A percentile compares a stretch with the other conserved stretches of the same genome.
Evolutionary conservation across 2,888 invertebrate species (phyloP).

Genomic region (Marronus borbonicus): DNA sequence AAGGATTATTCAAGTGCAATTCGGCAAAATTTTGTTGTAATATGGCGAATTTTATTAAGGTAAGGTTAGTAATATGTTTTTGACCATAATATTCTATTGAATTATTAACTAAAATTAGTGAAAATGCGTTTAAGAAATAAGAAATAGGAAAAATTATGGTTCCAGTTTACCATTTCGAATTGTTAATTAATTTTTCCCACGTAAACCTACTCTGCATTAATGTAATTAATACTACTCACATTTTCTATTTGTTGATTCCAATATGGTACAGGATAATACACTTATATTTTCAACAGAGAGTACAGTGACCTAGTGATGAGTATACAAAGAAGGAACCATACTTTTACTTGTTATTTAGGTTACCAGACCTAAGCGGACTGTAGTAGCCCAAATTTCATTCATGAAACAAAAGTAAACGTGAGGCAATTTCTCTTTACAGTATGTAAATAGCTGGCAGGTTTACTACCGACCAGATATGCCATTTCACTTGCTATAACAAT

Average conservation of each 20-base stretch:
- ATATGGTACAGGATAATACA: neutral
- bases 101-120: too few relatives aligned
- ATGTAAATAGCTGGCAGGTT: constrained; percentile 29
- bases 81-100: too few relatives aligned
- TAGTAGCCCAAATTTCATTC: constrained; percentile 43
- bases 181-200: too few relatives aligned
- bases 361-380: constrained; percentile 33
- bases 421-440: constrained; percentile 30
- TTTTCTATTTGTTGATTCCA: neutral
- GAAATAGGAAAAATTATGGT: too few relatives aligned
- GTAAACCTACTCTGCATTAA: too few relatives aligned
- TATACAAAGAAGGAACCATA: constrained; percentile 30
- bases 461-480: too few relatives aligned
- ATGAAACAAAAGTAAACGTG: constrained; percentile 41
- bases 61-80: too few relatives aligned
- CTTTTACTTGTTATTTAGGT: constrained; percentile 43
- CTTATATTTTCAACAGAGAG: constrained; percentile 24
- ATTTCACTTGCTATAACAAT: neutral
- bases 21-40: too few relatives aligned
- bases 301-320: constrained; percentile 40
- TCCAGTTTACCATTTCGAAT: too few relatives aligned
- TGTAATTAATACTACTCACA: neutral
- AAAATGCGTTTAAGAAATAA: too few relatives aligned
- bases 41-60: too few relatives aligned
- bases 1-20: too few relatives aligned